These are phyloP conservation scores for Spisula subtruncata DNA, from an alignment of 2,888 invertebrate genomes.

Conservation along the genomic window DNA sequence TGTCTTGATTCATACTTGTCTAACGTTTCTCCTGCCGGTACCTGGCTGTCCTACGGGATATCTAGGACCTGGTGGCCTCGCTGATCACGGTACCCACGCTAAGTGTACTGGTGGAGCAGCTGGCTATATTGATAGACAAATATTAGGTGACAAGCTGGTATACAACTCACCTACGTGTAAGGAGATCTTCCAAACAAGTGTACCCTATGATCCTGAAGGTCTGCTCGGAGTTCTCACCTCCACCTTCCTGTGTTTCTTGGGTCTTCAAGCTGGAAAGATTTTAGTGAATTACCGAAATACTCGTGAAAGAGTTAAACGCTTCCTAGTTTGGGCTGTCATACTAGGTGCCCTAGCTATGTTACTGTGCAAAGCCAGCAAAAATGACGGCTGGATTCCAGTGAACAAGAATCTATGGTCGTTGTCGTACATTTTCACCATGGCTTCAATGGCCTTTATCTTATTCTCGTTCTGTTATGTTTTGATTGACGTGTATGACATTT, in stretches of 20 bases:
- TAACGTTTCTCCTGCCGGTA: slow-evolving; percentile 92
- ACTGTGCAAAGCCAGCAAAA: slow-evolving; percentile 88
- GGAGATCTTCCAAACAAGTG: slow-evolving; percentile 90
- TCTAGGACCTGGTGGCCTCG: slow-evolving; percentile 95
- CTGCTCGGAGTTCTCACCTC: slow-evolving; percentile 91
- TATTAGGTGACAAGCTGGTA: slow-evolving; percentile 93
- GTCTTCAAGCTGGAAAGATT: slow-evolving; percentile 91
- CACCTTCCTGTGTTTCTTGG: slow-evolving; percentile 88
- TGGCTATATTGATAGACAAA: slow-evolving; percentile 93
- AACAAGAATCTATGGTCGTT: slow-evolving; percentile 98
- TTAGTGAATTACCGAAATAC: slow-evolving; percentile 89
- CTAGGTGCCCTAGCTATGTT: slow-evolving; percentile 79
- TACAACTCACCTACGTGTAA: slow-evolving; percentile 91
- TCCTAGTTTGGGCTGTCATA: slow-evolving; percentile 92
- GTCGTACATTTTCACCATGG: slow-evolving; percentile 95
- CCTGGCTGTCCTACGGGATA: slow-evolving; percentile 94
- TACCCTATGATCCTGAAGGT: slow-evolving; percentile 95
- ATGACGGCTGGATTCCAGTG: slow-evolving; percentile 95
- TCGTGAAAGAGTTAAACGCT: slow-evolving; percentile 91
- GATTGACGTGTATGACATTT: slow-evolving; percentile 92
- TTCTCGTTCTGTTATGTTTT: slow-evolving; percentile 92
- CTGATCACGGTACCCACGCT: slow-evolving; percentile 71
- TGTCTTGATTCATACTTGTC: slow-evolving; percentile 90
- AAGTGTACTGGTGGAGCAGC: slow-evolving; percentile 96
- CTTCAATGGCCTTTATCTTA: slow-evolving; percentile 92